phyloP scores from a whole-genome alignment of 1,140 invertebrate genomes.

The Sminthurinus signatus region DNA sequence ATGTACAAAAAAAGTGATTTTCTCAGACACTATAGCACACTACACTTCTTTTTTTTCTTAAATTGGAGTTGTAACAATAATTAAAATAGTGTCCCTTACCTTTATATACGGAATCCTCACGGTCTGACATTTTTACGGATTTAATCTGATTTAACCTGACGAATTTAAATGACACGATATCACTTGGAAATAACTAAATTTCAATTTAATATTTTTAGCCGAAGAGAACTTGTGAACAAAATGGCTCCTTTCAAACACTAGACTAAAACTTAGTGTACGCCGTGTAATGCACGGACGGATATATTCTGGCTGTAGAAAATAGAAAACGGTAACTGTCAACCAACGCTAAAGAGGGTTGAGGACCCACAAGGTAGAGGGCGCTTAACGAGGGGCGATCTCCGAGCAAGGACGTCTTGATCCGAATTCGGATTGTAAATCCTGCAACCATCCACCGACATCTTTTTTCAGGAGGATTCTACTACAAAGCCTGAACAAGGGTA shows the following conservation, averaged over 20 bases:
- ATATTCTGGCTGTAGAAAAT: conserved; percentile 2
- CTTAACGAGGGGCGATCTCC: too few relatives aligned
- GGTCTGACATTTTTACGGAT: conserved; percentile 69
- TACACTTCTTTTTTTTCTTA: neutral
- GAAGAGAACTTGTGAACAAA: conserved; percentile 3
- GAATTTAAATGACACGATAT: too few relatives aligned
- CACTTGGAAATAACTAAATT: too few relatives aligned
- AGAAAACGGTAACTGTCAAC: conserved; percentile 29
- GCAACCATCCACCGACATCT: too few relatives aligned
- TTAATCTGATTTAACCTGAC: conserved; percentile 47
- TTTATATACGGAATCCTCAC: conserved; percentile 93
- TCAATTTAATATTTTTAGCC: conserved; percentile 7
- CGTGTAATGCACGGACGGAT: neutral
- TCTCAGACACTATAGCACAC: neutral
- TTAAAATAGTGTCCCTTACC: conserved; percentile 1
- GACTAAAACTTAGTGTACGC: neutral
- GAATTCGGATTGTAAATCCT: too few relatives aligned
- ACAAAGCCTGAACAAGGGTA: too few relatives aligned
- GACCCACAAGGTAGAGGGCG: too few relatives aligned
- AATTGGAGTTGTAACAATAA: neutral
- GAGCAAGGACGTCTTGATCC: too few relatives aligned
- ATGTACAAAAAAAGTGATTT: neutral
- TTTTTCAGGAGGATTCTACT: too few relatives aligned
- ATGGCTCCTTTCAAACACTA: too few relatives aligned
- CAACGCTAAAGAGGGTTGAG: too few relatives aligned